Evolutionary conservation across 2,888 invertebrate species (phyloP).

Genomic region (Nemapogon koenigi): DNA sequence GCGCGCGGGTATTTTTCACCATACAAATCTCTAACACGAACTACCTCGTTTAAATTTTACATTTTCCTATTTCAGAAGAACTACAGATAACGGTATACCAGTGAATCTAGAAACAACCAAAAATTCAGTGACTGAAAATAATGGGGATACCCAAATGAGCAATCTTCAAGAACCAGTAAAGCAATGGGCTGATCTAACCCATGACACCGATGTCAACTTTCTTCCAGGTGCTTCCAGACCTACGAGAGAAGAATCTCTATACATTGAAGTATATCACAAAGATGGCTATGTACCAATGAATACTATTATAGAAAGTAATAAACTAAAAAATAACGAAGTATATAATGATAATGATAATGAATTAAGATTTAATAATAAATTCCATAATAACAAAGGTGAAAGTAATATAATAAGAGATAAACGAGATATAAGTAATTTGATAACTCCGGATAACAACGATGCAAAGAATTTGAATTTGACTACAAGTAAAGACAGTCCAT

Average conservation of each 20-base stretch:
- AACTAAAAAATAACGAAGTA: constrained; percentile 11
- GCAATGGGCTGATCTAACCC: constrained; percentile 37
- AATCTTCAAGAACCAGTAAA: constrained; percentile 10
- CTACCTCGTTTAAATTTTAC: too few species aligned
- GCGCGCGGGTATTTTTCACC: too few species aligned
- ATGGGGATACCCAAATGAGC: constrained; percentile 2
- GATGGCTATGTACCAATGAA: constrained; percentile 30
- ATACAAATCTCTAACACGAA: too few species aligned
- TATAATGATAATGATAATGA: too few species aligned
- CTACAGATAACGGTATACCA: background rate
- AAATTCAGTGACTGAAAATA: background rate
- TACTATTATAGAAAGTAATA: constrained; percentile 18
- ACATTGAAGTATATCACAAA: constrained; percentile 32
- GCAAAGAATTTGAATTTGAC: too few species aligned
- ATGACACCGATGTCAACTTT: constrained; percentile 46
- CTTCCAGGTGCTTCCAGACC: constrained; percentile 25
- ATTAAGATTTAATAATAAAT: too few species aligned
- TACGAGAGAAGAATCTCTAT: constrained; percentile 27
- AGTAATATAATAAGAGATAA: background rate
- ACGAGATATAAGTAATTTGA: too few species aligned
- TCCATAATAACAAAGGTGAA: constrained; percentile 5
- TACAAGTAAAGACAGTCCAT: too few species aligned
- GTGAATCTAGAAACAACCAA: background rate
- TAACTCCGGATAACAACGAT: too few species aligned
- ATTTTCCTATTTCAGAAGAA: constrained; percentile 2